phyloP scores from a whole-genome alignment of 2,113 vertebrate genomes.

The Mesocricetus auratus region DNA sequence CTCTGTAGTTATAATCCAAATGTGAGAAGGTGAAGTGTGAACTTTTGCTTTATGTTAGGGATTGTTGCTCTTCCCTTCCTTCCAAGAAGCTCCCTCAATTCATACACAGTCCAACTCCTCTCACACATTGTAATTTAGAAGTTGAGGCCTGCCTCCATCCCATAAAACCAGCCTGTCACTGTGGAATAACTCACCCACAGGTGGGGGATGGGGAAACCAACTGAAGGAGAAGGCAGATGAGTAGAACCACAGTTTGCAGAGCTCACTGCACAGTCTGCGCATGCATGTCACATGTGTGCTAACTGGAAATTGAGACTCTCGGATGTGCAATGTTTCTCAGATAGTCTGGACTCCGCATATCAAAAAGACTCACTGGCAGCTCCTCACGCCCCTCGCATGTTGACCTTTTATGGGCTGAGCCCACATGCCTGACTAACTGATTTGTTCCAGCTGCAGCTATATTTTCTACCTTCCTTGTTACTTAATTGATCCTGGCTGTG shows the following conservation, averaged over 20 bases:
- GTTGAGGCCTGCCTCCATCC: background rate
- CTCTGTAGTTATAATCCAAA: background rate
- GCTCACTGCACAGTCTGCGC: background rate
- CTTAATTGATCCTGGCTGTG: constrained; percentile 82
- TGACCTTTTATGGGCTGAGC: constrained; percentile 77
- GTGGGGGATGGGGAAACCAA: background rate
- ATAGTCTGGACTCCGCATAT: background rate
- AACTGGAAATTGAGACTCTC: background rate
- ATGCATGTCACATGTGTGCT: background rate
- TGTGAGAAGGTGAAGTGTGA: background rate
- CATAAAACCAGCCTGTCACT: constrained; percentile 62
- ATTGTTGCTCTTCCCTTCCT: background rate
- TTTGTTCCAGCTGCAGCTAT: constrained; percentile 80
- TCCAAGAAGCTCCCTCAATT: constrained; percentile 37
- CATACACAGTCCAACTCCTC: background rate
- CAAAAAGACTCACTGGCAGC: background rate
- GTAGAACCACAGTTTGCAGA: background rate
- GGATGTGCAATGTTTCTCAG: background rate
- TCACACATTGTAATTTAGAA: constrained; percentile 46
- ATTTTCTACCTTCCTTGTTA: constrained; percentile 77
- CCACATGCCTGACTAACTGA: constrained; percentile 71
- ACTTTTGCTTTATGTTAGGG: background rate
- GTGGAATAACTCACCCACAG: constrained; percentile 14
- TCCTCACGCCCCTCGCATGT: constrained; percentile 38
- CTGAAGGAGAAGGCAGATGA: constrained; percentile 30